Conservation (phyloP, 2,113 vertebrate species). For the Catharus minimus region DNA sequence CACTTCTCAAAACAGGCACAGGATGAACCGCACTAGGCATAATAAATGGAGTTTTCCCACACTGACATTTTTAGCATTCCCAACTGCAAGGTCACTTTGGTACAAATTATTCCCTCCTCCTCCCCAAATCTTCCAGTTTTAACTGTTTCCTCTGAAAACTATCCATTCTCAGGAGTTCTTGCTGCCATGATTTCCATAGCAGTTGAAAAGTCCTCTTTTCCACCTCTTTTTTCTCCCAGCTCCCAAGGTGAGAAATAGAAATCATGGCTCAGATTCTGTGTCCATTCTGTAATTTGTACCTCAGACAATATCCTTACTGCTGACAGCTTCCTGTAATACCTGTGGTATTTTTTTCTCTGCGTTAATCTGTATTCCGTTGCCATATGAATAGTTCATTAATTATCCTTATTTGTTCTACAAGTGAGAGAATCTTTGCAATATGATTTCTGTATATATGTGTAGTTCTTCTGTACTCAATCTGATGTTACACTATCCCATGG, state of each 20-base stretch:
- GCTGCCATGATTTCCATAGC: neutral
- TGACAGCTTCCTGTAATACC: neutral
- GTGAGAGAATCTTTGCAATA: neutral
- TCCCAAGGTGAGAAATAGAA: neutral
- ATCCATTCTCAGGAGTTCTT: neutral
- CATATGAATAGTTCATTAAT: neutral
- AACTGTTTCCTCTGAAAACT: neutral
- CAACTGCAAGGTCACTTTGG: neutral
- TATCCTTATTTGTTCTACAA: neutral
- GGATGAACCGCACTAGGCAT: neutral
- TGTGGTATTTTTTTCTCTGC: neutral
- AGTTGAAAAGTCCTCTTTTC: neutral
- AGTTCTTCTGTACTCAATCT: neutral
- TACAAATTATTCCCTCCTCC: neutral
- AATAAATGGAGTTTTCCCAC: neutral
- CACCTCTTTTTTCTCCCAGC: neutral
- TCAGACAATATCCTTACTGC: neutral
- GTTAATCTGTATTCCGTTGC: neutral
- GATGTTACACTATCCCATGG: neutral
- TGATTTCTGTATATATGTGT: neutral
- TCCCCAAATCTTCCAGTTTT: neutral
- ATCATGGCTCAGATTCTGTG: neutral
- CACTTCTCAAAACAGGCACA: neutral
- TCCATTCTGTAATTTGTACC: neutral
- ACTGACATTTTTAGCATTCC: neutral